A percentile compares a stretch with the other conserved stretches of the same genome.
Evolutionary conservation across 2,113 vertebrate species (phyloP).

Genomic region (Rhynchomys soricoides): DNA sequence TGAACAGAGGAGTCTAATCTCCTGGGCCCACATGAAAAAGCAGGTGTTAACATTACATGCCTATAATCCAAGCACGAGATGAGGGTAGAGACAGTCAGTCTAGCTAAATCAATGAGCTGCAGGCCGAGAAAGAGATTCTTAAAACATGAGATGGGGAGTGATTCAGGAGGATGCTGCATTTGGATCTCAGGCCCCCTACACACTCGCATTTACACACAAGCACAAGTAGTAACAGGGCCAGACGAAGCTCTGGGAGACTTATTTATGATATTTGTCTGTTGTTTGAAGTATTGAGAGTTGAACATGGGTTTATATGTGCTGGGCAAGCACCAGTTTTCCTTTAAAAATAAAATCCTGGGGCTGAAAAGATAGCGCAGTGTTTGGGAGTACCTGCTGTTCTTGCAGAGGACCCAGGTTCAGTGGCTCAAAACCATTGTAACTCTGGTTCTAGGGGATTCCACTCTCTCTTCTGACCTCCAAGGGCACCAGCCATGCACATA

Average conservation of each 20-base stretch:
- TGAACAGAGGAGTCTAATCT: neutral
- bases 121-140: neutral
- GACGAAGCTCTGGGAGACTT: neutral
- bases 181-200: neutral
- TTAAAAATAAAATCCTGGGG: neutral
- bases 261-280: neutral
- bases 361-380: neutral
- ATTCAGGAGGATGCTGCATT: neutral
- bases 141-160: neutral
- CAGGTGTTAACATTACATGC: neutral
- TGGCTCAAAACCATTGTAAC: neutral
- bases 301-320: neutral
- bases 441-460: neutral
- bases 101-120: neutral
- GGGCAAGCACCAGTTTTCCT: neutral
- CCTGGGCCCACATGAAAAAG: neutral
- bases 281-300: neutral
- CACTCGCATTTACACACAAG: neutral
- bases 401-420: neutral
- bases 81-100: neutral
- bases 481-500: neutral
- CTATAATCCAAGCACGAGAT: neutral
- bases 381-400: neutral
- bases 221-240: neutral
- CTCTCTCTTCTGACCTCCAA: neutral